Base-by-base conservation (phyloP, 37 sponge, comb jelly and placozoan species). In the Eunapius fragilis region DNA sequence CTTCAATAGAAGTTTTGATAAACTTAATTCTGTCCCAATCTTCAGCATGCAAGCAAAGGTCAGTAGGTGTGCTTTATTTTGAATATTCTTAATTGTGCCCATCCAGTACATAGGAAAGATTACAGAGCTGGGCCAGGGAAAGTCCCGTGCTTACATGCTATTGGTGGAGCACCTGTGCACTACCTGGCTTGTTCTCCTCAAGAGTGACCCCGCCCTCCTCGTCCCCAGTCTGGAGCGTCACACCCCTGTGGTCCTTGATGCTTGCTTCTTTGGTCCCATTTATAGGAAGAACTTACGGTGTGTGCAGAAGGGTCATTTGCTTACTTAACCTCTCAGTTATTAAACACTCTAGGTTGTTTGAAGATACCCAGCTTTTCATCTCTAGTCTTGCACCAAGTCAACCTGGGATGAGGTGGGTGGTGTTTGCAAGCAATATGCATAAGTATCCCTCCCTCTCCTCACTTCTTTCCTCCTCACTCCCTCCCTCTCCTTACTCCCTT, bases 251-350 rank as follows among this genome's bases (percentile, higher is more conserved):
- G 38, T 93, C 2, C 23, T 79, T 24, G 30, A 84, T 49, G 75
- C 80, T n/a, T 86, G 84, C 24, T 36, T 27, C 6, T 94, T 90
- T 88, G 94, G 94, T 1, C 86, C 88, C 25, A 67, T 90, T 11
- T 77, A 84, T 74, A 90, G 82, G 82, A 90, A 81, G 79, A 94
- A 86, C 47, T 48, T 93, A 22, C 80, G 93, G 93, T 89, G 26
- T 37, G 68, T 26, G 6, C 10, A 30, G 34, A 10, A 45, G 5
- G 81, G 14, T 32, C 25, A 25, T 6, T 5, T 26, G 75, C 27
- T 25, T 12, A 49, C 37, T n/a, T 30, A 31, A 25, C 27, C n/a
- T 34, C 32, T 31, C n/a, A 75, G 72, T 45, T 35, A 31, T 37
- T 47, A 41, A 25, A 26, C 4, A 17, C 25, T 68, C n/a, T 25